A percentile compares a stretch with the other conserved stretches of the same genome.
phyloP scores from a whole-genome alignment of 2,113 vertebrate species.

The Lonchura striata region DNA sequence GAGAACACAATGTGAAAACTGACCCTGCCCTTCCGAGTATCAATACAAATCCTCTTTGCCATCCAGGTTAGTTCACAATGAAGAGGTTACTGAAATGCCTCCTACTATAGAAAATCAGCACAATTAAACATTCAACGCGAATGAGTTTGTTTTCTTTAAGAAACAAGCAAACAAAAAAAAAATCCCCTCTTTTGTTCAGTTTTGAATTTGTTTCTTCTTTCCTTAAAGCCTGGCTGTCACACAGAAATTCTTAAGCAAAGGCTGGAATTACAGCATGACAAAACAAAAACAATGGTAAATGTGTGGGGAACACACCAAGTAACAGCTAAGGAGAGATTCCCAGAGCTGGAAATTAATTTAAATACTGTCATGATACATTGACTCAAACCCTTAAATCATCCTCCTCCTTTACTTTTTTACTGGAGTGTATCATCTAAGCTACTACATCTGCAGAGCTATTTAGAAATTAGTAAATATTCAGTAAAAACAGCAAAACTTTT shows the following conservation, averaged over 20 bases:
- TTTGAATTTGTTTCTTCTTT: background rate
- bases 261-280: background rate
- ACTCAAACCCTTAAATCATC: background rate
- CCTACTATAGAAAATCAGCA: background rate
- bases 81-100: background rate
- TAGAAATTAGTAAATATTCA: background rate
- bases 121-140: background rate
- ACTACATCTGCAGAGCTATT: background rate
- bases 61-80: background rate
- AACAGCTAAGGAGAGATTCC: background rate
- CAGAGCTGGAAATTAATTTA: background rate
- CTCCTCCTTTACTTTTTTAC: background rate
- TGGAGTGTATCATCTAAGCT: background rate
- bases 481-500: background rate
- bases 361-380: background rate
- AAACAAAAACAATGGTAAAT: background rate
- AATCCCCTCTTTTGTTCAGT: background rate
- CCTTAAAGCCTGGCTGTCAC: background rate
- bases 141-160: background rate
- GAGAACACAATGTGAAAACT: conserved; percentile 31
- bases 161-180: background rate
- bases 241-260: background rate
- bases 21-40: conserved; percentile 1
- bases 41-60: background rate
- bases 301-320: background rate